These are phyloP conservation scores for Coenobita brevimanus DNA, from an alignment of 1,140 invertebrate species.

Conservation along the genomic window DNA sequence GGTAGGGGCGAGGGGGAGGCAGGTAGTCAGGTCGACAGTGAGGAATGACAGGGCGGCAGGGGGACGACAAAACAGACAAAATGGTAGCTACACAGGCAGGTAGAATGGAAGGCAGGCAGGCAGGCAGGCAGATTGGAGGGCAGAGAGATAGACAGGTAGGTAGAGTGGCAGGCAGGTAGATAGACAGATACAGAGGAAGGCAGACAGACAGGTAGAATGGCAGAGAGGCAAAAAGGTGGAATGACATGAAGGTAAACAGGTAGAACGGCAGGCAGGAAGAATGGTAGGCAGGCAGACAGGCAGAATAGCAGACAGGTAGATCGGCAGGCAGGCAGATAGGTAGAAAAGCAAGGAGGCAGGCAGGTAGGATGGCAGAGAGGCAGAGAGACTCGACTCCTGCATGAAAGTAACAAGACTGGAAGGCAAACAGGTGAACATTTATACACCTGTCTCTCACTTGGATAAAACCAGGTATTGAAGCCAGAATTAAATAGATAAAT, in stretches of 20 bases:
- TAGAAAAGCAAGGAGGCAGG: no score
- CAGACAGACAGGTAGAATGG: not conserved
- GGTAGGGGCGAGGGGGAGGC: not conserved
- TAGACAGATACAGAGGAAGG: not conserved
- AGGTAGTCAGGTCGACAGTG: not conserved
- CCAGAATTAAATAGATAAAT: no score
- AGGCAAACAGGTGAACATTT: no score
- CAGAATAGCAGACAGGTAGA: no score
- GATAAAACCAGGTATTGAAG: no score
- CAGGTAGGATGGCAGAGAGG: no score
- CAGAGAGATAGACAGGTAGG: constrained; percentile 4
- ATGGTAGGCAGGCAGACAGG: not conserved
- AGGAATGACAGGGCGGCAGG: not conserved
- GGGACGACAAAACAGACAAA: not conserved
- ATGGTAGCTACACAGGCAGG: not conserved
- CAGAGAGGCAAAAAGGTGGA: not conserved
- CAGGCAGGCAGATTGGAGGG: not conserved
- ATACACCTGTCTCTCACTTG: no score
- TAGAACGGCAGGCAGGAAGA: not conserved
- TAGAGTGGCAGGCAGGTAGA: not conserved
- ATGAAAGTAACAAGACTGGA: no score
- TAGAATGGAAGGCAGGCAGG: not conserved
- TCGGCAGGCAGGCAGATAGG: no score
- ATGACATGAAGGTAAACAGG: not conserved
- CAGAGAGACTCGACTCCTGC: no score